Evolutionary conservation across 2,797 vertebrate genomes (phyloP).

Genomic region (Phoeniculus purpureus): DNA sequence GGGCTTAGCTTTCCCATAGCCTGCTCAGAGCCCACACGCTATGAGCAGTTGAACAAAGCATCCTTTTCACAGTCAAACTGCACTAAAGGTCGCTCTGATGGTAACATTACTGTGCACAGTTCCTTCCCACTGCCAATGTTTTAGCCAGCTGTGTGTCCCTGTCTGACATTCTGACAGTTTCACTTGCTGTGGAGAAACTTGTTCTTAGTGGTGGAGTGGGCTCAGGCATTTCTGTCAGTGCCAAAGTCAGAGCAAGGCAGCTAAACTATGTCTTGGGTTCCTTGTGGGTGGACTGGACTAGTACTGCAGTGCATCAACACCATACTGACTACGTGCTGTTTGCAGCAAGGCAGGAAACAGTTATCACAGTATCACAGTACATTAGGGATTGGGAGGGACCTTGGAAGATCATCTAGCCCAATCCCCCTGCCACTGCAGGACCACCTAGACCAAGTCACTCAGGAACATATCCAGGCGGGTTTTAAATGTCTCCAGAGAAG

Average conservation of each 20-base stretch:
- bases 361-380: not conserved
- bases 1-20: not conserved
- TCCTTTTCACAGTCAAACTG: not conserved
- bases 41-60: not conserved
- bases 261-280: not conserved
- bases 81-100: not conserved
- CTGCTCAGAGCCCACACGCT: rapidly evolving
- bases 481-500: too few relatives aligned
- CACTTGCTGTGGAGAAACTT: not conserved
- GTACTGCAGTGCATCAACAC: not conserved
- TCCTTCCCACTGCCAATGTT: not conserved
- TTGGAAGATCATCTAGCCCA: too few relatives aligned
- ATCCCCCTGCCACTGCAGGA: too few relatives aligned
- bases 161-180: not conserved
- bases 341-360: not conserved
- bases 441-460: too few relatives aligned
- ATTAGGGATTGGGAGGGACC: too few relatives aligned
- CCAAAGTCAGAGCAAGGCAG: not conserved
- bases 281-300: not conserved
- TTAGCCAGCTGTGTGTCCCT: not conserved
- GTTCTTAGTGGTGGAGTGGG: not conserved
- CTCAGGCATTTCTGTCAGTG: not conserved
- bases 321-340: not conserved
- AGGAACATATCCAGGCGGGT: too few relatives aligned
- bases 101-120: not conserved